These are phyloP conservation scores for Ophioninae sp. DNA, from an alignment of 2,888 invertebrate species.

Conservation along the genomic window DNA sequence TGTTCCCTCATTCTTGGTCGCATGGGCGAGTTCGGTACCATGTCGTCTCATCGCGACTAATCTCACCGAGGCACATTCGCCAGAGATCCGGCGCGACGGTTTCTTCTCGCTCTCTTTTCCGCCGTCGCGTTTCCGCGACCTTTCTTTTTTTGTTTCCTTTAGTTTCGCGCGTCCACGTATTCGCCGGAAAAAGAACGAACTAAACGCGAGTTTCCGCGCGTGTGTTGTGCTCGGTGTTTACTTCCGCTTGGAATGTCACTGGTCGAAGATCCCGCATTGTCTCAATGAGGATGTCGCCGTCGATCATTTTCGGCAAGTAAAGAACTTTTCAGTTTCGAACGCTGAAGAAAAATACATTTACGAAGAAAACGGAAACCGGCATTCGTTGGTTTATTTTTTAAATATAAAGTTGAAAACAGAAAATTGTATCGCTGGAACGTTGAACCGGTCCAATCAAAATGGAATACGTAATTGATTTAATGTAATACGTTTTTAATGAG, in stretches of 20 bases:
- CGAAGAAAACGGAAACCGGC: no score
- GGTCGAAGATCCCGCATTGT: conserved; percentile 56
- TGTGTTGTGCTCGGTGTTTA: conserved; percentile 40
- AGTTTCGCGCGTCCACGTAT: conserved; percentile 1
- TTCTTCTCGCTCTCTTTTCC: conserved; percentile 7
- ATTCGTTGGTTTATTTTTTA: no score
- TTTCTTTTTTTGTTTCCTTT: background rate
- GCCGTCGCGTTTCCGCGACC: background rate
- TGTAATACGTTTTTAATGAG: no score
- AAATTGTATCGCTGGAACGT: no score
- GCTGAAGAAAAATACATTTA: no score
- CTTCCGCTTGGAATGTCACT: conserved; percentile 64
- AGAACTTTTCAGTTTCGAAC: background rate
- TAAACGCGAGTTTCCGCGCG: conserved; percentile 24
- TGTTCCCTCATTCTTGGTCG: conserved; percentile 1
- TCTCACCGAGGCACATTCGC: conserved; percentile 26
- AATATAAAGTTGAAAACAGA: no score
- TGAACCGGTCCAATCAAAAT: no score
- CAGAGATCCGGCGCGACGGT: conserved; percentile 1
- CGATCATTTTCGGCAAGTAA: conserved; percentile 69
- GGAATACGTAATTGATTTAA: no score
- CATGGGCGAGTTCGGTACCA: conserved; percentile 10
- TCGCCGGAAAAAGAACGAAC: background rate
- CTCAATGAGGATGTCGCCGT: conserved; percentile 69
- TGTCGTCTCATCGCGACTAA: conserved; percentile 28